Conservation (phyloP, 2,113 vertebrate genomes). For the Plestiodon gilberti region DNA sequence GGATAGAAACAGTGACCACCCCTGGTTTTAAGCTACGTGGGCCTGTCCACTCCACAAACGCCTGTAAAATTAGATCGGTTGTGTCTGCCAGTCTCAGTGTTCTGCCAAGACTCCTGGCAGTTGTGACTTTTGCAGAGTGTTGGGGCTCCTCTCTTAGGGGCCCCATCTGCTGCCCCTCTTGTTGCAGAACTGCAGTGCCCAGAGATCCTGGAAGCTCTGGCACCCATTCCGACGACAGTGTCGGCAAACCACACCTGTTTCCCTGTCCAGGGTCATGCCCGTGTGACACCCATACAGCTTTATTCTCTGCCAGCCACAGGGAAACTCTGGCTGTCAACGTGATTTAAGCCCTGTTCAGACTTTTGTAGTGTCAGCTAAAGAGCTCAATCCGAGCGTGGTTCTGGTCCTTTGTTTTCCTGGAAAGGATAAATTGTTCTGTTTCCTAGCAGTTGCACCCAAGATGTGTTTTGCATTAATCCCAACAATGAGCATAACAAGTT, state of each 20-base stretch:
- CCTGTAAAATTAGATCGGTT: background rate
- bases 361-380: too few relatives aligned
- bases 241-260: too few relatives aligned
- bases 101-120: background rate
- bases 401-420: background rate
- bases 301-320: background rate
- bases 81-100: background rate
- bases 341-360: background rate
- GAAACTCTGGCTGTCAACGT: background rate
- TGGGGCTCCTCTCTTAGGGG: too few relatives aligned
- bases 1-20: background rate
- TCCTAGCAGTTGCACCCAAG: background rate
- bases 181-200: background rate
- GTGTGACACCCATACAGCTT: background rate
- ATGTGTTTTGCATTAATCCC: constrained; percentile 36
- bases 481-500: constrained; percentile 8
- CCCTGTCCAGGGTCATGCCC: too few relatives aligned
- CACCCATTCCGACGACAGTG: too few relatives aligned
- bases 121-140: too few relatives aligned
- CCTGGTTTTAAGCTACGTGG: too few relatives aligned
- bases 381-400: background rate
- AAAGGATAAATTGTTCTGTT: background rate
- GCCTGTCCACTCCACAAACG: background rate
- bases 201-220: background rate
- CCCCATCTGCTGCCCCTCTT: too few relatives aligned